These are phyloP conservation scores for Micromesistius poutassou DNA, from an alignment of 2,797 vertebrate species.

Conservation along the genomic window DNA sequence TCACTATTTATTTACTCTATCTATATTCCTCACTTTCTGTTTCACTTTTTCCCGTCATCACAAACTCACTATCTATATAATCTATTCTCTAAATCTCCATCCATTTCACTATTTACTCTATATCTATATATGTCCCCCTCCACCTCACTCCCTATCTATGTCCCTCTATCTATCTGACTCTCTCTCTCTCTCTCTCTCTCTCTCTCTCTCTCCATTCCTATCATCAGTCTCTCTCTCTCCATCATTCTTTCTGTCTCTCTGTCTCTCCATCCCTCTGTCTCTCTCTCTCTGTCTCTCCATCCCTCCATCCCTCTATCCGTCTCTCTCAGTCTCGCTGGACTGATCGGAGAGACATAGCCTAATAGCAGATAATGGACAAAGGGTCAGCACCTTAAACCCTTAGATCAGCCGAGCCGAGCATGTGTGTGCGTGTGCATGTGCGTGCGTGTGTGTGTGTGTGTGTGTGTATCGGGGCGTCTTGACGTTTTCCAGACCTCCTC, in stretches of 20 bases:
- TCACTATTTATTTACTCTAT: no score
- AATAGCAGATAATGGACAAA: slow-evolving; percentile 71
- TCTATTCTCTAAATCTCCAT: no score
- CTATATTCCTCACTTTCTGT: no score
- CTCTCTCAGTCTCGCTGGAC: neutral
- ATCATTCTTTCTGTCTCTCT: neutral
- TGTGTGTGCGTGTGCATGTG: neutral
- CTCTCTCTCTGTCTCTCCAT: neutral
- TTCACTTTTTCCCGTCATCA: no score
- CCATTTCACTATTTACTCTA: no score
- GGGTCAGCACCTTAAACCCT: slow-evolving; percentile 73
- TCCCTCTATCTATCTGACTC: neutral
- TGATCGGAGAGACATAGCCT: slow-evolving; percentile 53
- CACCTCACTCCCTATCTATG: no score
- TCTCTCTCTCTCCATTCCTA: no score
- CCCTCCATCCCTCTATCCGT: neutral
- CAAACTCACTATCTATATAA: no score
- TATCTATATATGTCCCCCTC: no score
- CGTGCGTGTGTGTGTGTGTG: neutral
- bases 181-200: neutral
- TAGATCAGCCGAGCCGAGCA: slow-evolving; percentile 51
- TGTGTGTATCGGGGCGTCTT: slow-evolving; percentile 36
- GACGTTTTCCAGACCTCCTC: slow-evolving; percentile 66
- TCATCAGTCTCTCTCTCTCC: no score
- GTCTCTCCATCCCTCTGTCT: neutral